Evolutionary conservation across 2,888 invertebrate species (phyloP), one percentile per base, ranked within the genome.

Genomic region (Pterostichus niger): DNA sequence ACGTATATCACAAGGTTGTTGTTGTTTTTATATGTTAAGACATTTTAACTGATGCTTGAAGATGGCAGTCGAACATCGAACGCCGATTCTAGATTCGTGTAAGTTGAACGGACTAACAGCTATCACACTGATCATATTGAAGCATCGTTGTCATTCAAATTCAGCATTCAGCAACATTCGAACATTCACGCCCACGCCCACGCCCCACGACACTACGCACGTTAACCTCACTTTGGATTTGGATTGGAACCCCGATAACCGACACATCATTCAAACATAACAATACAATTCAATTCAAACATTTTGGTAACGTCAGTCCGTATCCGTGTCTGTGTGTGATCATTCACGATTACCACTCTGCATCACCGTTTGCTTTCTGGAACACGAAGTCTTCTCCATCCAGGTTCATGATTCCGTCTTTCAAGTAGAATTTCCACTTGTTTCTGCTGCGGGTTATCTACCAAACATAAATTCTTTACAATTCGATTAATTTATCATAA

Each of bases 381-480:
- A 99, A 99, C 88, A 99, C 98, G 92, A 95, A 99, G 92, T 99
- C 99, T 91, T 97, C 97, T 64, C 99, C 99, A 86, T 95, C 95
- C 88, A 99, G 94, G 92, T 98, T 99, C 99, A 99, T 99, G 85
- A 99, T 99, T 84, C 99, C 99, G 91, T 99, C 99, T 91, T 99
- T 99, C 85, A 99, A 92, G 90, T 98, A 97, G 90, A 99, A 99
- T 92, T 99, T 99, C 99, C 99, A 99, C 91, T 98, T 98, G 91
- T 98, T 99, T 88, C 99, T 95, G 90, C 97, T 98, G 89, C 99
- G 94, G 85, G 98, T 98, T 84, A 99, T 98, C 96, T 97, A 89
- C 15, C 91, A 71, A 17, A 40, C 40, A 40, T 40, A 40, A 9
- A 40, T 40, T 40, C 6, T 40, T 40, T 40, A 56, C 15, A 17